Evolutionary conservation across 2,113 vertebrate species (phyloP).

Genomic region (Pyxicephalus adspersus): DNA sequence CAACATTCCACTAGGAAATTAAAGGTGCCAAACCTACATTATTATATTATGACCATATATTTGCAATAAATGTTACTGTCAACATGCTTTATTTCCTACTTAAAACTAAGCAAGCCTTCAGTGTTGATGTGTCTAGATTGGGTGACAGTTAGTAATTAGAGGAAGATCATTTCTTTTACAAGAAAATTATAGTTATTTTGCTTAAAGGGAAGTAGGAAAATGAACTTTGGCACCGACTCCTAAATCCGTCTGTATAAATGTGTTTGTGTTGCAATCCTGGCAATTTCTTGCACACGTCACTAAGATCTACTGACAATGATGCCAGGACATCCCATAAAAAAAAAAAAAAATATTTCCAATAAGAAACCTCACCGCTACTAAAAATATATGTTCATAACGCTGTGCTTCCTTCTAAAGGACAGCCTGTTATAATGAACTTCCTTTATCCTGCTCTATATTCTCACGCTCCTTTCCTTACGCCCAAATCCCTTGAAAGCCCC

Average conservation of each 20-base stretch:
- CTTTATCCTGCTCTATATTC: constrained; percentile 40
- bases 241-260: background rate
- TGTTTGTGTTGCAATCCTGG: constrained; percentile 1
- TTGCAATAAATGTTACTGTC: no score
- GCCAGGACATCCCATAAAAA: background rate
- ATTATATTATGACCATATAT: no score
- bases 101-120: no score
- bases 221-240: constrained; percentile 13
- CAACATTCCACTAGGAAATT: no score
- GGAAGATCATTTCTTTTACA: no score
- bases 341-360: constrained; percentile 26
- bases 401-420: constrained; percentile 40
- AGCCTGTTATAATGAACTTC: constrained; percentile 43
- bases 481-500: constrained; percentile 30
- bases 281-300: background rate
- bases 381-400: constrained; percentile 19
- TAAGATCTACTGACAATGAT: background rate
- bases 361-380: constrained; percentile 27
- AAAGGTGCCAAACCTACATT: no score
- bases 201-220: background rate
- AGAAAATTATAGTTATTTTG: background rate
- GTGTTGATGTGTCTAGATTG: no score
- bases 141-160: no score
- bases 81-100: no score
- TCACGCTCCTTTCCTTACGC: constrained; percentile 47